Evolutionary conservation across 2,888 invertebrate genomes (phyloP), one percentile per base, ranked within the genome.

Genomic region (Stratiomys singularior): DNA sequence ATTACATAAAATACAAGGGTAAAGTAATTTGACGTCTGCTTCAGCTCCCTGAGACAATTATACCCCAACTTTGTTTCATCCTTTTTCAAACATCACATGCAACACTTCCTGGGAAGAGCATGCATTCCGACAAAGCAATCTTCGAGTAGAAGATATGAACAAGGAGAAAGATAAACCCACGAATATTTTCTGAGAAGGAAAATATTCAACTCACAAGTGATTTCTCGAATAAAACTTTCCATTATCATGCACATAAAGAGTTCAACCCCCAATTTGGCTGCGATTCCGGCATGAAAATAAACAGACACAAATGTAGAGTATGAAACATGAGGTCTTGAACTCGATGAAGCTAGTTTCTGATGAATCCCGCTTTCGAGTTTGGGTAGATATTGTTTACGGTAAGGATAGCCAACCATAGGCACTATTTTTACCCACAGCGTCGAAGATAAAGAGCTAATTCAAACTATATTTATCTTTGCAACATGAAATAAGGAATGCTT

Each of bases 171-270:
- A 9, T 9, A 37, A 9, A 18, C 11, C 37, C 27, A 64, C n/a
- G 9, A 15, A 37, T 2, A 18, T 18, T 23, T 66, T 30, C 77
- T 46, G n/a, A 25, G 21, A 21, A 23, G 44, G 27, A 30, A 52
- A 56, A 69, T 66, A 77, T 63, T 74, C 58, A 76, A 63, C 77
- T 76, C 76, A 64, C 69, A 78, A 79, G 79, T 79, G 78, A 79
- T 78, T 79, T 47, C 66, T 27, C 58, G 72, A 79, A 79, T 79
- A 79, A 79, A 79, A 79, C 76, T 79, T 76, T 78, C 79, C 79
- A 79, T 79, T 78, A 79, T 79, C 77, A 79, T 78, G 76, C 76
- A 69, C 76, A 79, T 79, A 78, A 79, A 78, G 79, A 79, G 79
- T 79, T 79, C 77, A 76, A 72, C 77, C 79, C 77, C 79, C 77